phyloP scores from a whole-genome alignment of 2,888 invertebrate genomes.

The Harpagoxenus sublaevis region DNA sequence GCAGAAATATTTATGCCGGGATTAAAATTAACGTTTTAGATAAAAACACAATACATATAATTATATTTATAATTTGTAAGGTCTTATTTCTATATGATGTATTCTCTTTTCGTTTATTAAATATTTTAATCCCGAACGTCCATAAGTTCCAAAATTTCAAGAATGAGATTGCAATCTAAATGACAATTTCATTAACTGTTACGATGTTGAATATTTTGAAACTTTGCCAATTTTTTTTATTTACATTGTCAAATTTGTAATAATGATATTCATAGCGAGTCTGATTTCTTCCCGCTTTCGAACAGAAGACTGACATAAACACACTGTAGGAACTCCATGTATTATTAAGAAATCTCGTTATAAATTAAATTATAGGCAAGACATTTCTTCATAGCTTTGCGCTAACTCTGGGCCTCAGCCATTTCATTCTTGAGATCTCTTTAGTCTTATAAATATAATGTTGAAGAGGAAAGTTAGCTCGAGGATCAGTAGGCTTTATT shows the following conservation, averaged over 20 bases:
- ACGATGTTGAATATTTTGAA: constrained; percentile 2
- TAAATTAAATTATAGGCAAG: constrained; percentile 26
- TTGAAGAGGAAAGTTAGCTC: not conserved
- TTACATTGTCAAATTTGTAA: not conserved
- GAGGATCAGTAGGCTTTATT: not conserved
- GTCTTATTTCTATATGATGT: constrained; percentile 1
- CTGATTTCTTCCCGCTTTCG: constrained; percentile 3
- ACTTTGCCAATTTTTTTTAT: not conserved
- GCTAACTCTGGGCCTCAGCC: constrained; percentile 60
- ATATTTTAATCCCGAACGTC: not conserved
- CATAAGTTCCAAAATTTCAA: not conserved
- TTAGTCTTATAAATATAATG: constrained; percentile 35
- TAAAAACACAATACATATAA: constrained; percentile 39
- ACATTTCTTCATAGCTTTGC: constrained; percentile 25
- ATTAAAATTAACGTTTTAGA: constrained; percentile 48
- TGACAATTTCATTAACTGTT: not conserved
- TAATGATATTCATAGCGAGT: not conserved
- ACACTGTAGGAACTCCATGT: constrained; percentile 69
- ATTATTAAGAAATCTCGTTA: constrained; percentile 58
- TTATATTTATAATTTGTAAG: constrained; percentile 17
- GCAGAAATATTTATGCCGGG: constrained; percentile 63
- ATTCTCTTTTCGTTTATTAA: not conserved
- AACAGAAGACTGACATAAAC: constrained; percentile 61
- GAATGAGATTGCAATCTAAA: not conserved
- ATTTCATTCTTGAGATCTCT: constrained; percentile 32